Conservation (phyloP, 2,888 invertebrate genomes). For the Harpalus rubripes region DNA sequence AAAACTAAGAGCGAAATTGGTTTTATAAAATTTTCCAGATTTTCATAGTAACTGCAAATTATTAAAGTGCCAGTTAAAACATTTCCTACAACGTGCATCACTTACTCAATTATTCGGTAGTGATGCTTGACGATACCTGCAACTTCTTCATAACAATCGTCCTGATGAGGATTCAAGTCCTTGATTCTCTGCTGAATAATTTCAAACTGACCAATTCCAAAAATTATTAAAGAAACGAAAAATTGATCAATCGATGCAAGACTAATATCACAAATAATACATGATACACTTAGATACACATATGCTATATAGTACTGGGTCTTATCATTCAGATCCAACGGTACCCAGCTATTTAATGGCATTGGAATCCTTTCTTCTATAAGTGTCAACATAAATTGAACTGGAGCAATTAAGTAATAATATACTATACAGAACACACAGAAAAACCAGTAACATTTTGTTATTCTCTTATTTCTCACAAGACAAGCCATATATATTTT, state of each 20-base stretch:
- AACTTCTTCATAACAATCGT: neutral
- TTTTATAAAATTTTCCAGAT: conserved; percentile 14
- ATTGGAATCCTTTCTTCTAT: neutral
- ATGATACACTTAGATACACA: too few relatives aligned
- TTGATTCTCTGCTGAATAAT: conserved; percentile 28
- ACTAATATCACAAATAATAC: neutral
- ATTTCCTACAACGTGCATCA: too few relatives aligned
- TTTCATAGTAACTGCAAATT: conserved; percentile 8
- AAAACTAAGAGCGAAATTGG: conserved; percentile 7
- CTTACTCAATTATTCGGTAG: neutral
- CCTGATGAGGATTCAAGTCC: neutral
- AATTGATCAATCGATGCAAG: neutral
- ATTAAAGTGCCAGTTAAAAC: too few relatives aligned
- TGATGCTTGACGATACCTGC: conserved; percentile 10
- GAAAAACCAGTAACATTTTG: neutral
- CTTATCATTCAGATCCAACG: neutral
- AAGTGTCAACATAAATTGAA: neutral
- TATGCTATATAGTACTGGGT: neutral
- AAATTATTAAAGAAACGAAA: conserved; percentile 18
- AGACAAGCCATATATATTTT: conserved; percentile 16
- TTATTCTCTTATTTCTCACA: neutral
- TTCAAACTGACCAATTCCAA: conserved; percentile 35
- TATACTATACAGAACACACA: neutral
- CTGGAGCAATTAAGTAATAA: conserved; percentile 3
- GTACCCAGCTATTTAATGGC: neutral